phyloP scores from a whole-genome alignment of 2,113 vertebrate genomes.

The Cheirogaleus medius region DNA sequence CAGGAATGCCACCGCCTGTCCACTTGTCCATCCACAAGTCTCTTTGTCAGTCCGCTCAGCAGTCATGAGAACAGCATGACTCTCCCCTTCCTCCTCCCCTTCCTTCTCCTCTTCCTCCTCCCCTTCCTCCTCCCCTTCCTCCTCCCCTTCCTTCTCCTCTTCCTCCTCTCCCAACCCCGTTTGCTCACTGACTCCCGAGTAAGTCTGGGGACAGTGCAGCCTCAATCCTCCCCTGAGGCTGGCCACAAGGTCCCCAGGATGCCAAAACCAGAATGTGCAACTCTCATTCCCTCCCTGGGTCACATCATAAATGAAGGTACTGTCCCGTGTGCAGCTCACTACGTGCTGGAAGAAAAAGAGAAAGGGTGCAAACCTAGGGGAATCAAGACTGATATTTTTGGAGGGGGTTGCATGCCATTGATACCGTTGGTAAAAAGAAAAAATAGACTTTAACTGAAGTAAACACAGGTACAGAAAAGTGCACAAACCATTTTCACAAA shows the following conservation, averaged over 20 bases:
- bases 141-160: not conserved
- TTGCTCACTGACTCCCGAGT: not conserved
- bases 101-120: not conserved
- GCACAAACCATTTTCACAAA: not conserved
- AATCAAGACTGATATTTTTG: not conserved
- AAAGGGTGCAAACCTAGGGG: not conserved
- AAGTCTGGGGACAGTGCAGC: not conserved
- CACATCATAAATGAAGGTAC: fast-evolving
- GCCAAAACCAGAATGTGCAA: not conserved
- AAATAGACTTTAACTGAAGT: not conserved
- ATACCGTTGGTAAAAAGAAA: not conserved
- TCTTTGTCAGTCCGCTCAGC: not conserved
- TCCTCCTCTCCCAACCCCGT: not conserved
- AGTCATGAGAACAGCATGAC: not conserved
- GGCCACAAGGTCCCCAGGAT: not conserved
- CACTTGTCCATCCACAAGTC: not conserved
- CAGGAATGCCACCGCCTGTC: not conserved
- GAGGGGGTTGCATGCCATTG: too few relatives aligned
- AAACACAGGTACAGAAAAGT: not conserved
- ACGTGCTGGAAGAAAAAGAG: not conserved
- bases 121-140: not conserved
- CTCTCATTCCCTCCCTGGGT: too few relatives aligned
- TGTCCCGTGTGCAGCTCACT: fast-evolving
- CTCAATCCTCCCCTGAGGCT: not conserved
- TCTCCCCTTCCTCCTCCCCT: not conserved